These are phyloP conservation scores for Morinoia aosen DNA, from an alignment of 2,888 invertebrate species.

Conservation along the genomic window DNA sequence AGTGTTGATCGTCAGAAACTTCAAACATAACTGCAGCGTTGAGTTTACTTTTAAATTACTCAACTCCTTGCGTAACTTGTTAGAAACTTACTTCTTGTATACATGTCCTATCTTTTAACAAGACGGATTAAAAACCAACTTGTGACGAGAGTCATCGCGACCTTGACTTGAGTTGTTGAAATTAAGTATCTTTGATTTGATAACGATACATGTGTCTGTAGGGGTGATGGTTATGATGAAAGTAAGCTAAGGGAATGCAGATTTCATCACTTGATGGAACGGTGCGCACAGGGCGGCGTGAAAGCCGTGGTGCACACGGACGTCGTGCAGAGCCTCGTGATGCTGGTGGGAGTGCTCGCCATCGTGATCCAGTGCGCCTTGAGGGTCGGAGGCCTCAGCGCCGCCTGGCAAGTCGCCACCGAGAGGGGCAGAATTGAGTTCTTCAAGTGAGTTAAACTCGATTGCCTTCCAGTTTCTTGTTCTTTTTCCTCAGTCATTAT, in stretches of 20 bases:
- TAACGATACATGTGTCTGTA: neutral
- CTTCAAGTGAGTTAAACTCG: constrained; percentile 60
- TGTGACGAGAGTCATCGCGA: neutral
- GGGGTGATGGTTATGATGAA: neutral
- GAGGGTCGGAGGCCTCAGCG: constrained; percentile 58
- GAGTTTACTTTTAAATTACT: neutral
- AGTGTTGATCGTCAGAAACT: too few relatives aligned
- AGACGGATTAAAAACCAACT: neutral
- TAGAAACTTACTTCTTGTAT: neutral
- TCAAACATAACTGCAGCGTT: neutral
- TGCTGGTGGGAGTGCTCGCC: constrained; percentile 66
- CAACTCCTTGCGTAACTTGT: neutral
- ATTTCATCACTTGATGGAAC: neutral
- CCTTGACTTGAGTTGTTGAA: neutral
- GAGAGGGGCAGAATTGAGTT: constrained; percentile 63
- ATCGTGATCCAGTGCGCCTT: constrained; percentile 65
- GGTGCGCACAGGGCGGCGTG: constrained; percentile 62
- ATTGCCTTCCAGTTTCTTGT: neutral
- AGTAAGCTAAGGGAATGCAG: neutral
- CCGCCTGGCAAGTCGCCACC: constrained; percentile 59
- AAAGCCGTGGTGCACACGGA: constrained; percentile 67
- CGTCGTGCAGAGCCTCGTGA: constrained; percentile 64
- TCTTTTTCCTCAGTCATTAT: neutral
- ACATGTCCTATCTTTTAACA: neutral
- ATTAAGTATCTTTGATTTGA: too few relatives aligned